Conservation (phyloP, 2,113 vertebrate genomes). For the Callorhinus ursinus region DNA sequence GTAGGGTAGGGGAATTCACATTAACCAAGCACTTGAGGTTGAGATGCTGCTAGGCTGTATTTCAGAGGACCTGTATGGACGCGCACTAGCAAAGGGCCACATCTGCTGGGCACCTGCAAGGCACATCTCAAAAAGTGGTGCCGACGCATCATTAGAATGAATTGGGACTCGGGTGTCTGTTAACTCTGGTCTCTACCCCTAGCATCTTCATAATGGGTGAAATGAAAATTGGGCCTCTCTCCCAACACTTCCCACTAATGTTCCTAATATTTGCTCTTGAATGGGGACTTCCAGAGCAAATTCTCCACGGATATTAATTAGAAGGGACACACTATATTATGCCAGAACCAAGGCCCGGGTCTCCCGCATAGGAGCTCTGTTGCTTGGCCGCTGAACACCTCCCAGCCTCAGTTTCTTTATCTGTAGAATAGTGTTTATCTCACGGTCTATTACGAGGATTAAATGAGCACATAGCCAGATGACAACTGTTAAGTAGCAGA, state of each 20-base stretch:
- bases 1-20: neutral
- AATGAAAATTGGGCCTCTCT: neutral
- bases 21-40: neutral
- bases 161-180: accelerated
- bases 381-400: neutral
- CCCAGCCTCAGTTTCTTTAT: neutral
- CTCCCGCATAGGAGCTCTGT: accelerated
- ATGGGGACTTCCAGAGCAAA: neutral
- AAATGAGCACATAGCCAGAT: neutral
- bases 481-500: neutral
- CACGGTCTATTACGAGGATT: neutral
- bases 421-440: neutral
- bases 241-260: neutral
- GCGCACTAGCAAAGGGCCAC: neutral
- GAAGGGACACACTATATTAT: neutral
- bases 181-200: neutral
- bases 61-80: neutral
- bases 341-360: neutral
- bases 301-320: neutral
- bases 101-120: neutral
- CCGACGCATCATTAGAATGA: neutral
- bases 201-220: neutral
- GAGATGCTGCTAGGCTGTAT: neutral
- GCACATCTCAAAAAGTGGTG: neutral
- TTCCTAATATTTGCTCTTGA: neutral